phyloP scores from a whole-genome alignment of 2,113 vertebrate species.

The Mirounga angustirostris region DNA sequence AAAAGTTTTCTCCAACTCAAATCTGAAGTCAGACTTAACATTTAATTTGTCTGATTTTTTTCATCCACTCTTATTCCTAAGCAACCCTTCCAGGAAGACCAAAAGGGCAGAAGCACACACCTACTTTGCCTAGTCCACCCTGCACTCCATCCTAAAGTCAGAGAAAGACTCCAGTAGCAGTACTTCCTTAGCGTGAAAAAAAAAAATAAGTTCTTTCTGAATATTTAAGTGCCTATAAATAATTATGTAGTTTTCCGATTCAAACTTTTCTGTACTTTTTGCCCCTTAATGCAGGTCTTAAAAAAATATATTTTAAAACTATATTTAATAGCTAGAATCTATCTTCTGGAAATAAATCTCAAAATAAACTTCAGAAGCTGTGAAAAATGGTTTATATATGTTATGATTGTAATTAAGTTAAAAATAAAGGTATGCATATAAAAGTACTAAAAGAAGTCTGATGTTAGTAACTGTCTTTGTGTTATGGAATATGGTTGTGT shows the following conservation, averaged over 20 bases:
- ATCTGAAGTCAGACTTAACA: neutral
- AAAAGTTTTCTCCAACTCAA: neutral
- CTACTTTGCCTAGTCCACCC: neutral
- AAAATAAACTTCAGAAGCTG: neutral
- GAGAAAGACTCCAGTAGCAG: neutral
- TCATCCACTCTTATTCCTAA: neutral
- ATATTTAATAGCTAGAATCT: neutral
- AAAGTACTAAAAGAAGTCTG: neutral
- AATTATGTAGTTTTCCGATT: neutral
- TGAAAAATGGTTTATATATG: neutral
- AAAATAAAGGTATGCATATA: slow-evolving; percentile 29
- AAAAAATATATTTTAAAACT: neutral
- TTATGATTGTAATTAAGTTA: neutral
- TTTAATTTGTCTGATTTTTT: neutral
- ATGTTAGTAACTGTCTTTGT: neutral
- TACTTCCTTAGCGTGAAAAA: neutral
- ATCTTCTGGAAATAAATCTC: neutral
- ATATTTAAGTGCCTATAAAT: neutral
- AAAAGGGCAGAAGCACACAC: neutral
- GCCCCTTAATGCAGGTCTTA: neutral
- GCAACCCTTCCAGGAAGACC: neutral
- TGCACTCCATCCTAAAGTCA: neutral
- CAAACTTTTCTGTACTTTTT: neutral
- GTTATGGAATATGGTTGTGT: neutral
- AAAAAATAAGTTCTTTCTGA: neutral